Conservation (phyloP, 2,113 vertebrate genomes). For the Lepisosteus osseus region DNA sequence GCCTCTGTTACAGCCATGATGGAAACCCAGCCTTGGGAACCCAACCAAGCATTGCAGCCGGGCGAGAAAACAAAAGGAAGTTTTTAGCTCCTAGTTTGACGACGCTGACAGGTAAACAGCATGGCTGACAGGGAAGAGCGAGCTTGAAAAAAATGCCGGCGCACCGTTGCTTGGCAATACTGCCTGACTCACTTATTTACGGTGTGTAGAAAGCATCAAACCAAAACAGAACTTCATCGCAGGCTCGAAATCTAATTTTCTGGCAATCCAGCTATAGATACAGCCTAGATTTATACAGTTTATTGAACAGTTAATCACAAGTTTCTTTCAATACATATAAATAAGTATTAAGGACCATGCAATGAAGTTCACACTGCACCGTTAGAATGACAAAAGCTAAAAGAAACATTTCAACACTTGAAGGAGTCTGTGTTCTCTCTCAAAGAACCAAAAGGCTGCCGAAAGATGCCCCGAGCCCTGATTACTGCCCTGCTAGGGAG, state of each 20-base stretch:
- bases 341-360: too few relatives aligned
- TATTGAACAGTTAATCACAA: too few relatives aligned
- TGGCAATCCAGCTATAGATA: neutral
- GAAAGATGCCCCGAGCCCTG: too few relatives aligned
- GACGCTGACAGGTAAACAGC: constrained; percentile 62
- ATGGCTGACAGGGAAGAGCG: constrained; percentile 26
- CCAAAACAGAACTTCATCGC: neutral
- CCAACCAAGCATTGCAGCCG: neutral
- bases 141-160: constrained; percentile 6
- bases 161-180: constrained; percentile 43
- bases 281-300: too few relatives aligned
- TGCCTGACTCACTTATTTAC: constrained; percentile 50
- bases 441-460: too few relatives aligned
- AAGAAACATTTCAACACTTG: too few relatives aligned
- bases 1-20: neutral
- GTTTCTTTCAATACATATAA: too few relatives aligned
- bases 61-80: constrained; percentile 40
- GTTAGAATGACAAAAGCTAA: too few relatives aligned
- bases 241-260: neutral
- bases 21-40: neutral
- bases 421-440: too few relatives aligned
- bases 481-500: too few relatives aligned
- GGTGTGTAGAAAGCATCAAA: constrained; percentile 46
- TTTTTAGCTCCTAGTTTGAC: constrained; percentile 44
- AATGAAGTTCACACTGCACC: too few relatives aligned